Evolutionary conservation across 2,888 invertebrate species (phyloP).

Genomic region (Acronicta psi): DNA sequence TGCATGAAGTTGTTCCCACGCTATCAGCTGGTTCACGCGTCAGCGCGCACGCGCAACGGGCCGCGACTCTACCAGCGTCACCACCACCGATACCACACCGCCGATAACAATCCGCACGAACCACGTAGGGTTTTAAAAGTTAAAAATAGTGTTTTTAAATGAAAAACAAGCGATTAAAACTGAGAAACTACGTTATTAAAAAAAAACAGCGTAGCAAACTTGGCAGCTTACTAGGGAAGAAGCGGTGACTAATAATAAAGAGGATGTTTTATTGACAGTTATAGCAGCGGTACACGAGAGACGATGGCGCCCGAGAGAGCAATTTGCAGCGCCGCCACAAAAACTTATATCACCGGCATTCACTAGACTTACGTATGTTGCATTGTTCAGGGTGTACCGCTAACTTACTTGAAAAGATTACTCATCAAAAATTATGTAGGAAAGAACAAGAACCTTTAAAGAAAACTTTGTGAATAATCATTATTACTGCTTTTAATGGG

Average conservation of each 20-base stretch:
- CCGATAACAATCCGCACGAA: slow-evolving; percentile 53
- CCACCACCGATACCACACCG: slow-evolving; percentile 61
- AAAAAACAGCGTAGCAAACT: slow-evolving; percentile 28
- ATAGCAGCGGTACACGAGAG: slow-evolving; percentile 64
- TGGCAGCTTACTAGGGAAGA: slow-evolving; percentile 25
- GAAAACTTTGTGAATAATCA: slow-evolving; percentile 34
- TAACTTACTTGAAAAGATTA: slow-evolving; percentile 42
- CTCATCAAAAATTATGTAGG: slow-evolving; percentile 18
- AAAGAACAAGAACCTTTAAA: neutral
- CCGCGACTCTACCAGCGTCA: slow-evolving; percentile 67
- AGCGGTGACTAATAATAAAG: slow-evolving; percentile 61
- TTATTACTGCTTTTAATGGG: slow-evolving; percentile 21
- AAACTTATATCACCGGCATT: slow-evolving; percentile 68
- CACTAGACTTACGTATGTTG: slow-evolving; percentile 51
- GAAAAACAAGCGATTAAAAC: slow-evolving; percentile 7
- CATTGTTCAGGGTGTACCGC: slow-evolving; percentile 54
- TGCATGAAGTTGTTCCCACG: slow-evolving; percentile 82
- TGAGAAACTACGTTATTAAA: slow-evolving; percentile 1
- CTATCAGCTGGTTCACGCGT: slow-evolving; percentile 83
- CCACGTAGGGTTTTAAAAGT: slow-evolving; percentile 11
- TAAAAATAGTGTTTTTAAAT: slow-evolving; percentile 17
- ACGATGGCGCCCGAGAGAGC: slow-evolving; percentile 70
- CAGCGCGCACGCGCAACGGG: slow-evolving; percentile 73
- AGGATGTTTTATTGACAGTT: slow-evolving; percentile 76
- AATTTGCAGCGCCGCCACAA: slow-evolving; percentile 71